A percentile compares a stretch with the other conserved stretches of the same genome.
phyloP scores from a whole-genome alignment of 2,113 vertebrate species.

The Suncus etruscus region DNA sequence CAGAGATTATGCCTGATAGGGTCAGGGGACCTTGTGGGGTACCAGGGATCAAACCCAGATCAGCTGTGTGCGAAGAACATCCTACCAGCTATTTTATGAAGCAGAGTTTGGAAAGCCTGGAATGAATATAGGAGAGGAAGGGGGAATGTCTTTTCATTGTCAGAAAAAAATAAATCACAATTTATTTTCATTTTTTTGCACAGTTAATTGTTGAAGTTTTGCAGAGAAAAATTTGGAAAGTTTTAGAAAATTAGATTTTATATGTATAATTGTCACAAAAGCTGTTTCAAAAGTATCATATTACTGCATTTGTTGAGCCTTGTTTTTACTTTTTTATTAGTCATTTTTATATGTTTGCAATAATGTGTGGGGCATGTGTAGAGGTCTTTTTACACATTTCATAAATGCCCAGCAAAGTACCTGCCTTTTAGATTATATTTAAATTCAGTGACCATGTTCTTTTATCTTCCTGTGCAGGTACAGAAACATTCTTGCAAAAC shows the following conservation, averaged over 20 bases:
- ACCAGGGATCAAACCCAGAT: no score
- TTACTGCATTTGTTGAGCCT: constrained; percentile 69
- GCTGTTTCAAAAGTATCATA: constrained; percentile 62
- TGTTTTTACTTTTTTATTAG: constrained; percentile 76
- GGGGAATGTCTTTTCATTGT: neutral
- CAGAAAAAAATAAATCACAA: neutral
- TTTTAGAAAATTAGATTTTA: constrained; percentile 35
- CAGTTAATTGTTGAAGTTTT: neutral
- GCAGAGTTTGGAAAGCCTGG: neutral
- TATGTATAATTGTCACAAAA: constrained; percentile 54
- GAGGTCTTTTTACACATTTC: constrained; percentile 65
- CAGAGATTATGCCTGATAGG: no score
- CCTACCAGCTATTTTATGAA: neutral
- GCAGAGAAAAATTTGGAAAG: constrained; percentile 12
- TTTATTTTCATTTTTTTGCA: constrained; percentile 10
- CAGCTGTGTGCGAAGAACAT: no score
- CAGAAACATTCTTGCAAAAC: neutral
- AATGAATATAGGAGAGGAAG: neutral
- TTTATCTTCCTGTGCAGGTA: neutral
- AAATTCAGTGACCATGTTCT: constrained; percentile 38
- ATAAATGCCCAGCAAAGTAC: constrained; percentile 41
- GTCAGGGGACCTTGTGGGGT: no score
- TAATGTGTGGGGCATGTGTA: neutral
- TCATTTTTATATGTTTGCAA: constrained; percentile 74
- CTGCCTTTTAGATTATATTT: constrained; percentile 46